Evolutionary conservation across 2,113 vertebrate species (phyloP).

Genomic region (Hemibagrus wyckioides): DNA sequence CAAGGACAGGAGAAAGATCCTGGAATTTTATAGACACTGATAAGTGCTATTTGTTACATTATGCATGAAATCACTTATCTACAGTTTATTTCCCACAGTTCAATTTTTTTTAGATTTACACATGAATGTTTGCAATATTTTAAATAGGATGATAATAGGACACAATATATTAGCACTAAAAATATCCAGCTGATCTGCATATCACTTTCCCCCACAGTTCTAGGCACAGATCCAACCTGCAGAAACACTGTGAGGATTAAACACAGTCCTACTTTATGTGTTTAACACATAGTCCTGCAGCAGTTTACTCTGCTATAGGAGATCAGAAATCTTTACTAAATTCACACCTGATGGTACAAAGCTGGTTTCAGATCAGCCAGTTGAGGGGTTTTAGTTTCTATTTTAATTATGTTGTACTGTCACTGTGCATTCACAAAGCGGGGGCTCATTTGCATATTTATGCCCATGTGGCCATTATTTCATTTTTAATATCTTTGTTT

Average conservation of each 20-base stretch:
- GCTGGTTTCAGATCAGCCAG: not conserved
- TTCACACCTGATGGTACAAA: not conserved
- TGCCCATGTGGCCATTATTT: not conserved
- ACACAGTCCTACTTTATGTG: not conserved
- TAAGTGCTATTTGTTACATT: not conserved
- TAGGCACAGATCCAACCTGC: constrained; percentile 11
- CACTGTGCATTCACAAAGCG: not conserved
- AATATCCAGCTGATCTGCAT: constrained; percentile 14
- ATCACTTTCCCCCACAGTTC: not conserved
- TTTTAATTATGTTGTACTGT: not conserved
- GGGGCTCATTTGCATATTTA: not conserved
- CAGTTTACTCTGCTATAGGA: not conserved
- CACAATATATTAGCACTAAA: constrained; percentile 1
- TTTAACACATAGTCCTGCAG: not conserved
- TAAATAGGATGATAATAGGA: not conserved
- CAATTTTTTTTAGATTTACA: not conserved
- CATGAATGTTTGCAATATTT: not conserved
- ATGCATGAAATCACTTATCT: not conserved
- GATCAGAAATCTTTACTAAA: not conserved
- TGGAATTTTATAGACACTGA: not conserved
- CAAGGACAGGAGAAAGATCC: not conserved
- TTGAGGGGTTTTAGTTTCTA: not conserved
- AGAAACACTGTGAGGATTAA: not conserved
- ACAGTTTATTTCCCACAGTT: not conserved
- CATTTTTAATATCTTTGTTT: not conserved